Evolutionary conservation across 2,888 invertebrate species (phyloP).

Genomic region (Fragum sueziense): DNA sequence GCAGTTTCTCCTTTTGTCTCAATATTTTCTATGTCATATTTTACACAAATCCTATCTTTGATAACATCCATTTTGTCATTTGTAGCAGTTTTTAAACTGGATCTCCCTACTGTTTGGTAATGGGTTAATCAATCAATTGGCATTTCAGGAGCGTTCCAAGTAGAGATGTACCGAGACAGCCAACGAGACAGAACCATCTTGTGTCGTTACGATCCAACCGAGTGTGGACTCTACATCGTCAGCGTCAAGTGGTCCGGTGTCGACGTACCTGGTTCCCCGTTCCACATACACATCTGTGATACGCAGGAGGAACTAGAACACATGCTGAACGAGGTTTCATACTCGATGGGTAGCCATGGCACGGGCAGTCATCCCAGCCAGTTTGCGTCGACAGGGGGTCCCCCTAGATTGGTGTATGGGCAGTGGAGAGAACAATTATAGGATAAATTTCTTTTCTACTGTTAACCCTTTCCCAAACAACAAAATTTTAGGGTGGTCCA

Average conservation of each 20-base stretch:
- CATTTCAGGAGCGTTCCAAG: conserved; percentile 94
- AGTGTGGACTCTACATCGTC: conserved; percentile 98
- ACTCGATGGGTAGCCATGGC: conserved; percentile 43
- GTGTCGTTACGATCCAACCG: conserved; percentile 99
- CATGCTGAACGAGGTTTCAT: conserved; percentile 66
- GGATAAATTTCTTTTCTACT: no score
- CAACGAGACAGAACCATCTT: conserved; percentile 99
- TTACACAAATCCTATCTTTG: no score
- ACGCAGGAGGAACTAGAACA: conserved; percentile 94
- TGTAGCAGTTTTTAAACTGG: no score
- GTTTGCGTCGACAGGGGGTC: conserved; percentile 20
- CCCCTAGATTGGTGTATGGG: conserved; percentile 55
- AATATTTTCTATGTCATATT: no score
- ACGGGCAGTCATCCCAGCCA: conserved; percentile 29
- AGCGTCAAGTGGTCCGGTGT: conserved; percentile 99
- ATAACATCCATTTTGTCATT: no score
- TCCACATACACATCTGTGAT: conserved; percentile 99
- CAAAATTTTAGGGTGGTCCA: no score
- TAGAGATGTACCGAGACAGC: conserved; percentile 99
- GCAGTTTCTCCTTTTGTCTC: no score
- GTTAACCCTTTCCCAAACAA: no score
- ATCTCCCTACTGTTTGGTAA: no score
- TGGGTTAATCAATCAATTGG: no score
- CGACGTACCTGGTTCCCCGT: conserved; percentile 98
- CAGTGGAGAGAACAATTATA: conserved; percentile 65